A percentile compares a stretch with the other conserved stretches of the same genome.
Evolutionary conservation across 2,797 vertebrate genomes (phyloP).

Genomic region (Coregonus sp.): DNA sequence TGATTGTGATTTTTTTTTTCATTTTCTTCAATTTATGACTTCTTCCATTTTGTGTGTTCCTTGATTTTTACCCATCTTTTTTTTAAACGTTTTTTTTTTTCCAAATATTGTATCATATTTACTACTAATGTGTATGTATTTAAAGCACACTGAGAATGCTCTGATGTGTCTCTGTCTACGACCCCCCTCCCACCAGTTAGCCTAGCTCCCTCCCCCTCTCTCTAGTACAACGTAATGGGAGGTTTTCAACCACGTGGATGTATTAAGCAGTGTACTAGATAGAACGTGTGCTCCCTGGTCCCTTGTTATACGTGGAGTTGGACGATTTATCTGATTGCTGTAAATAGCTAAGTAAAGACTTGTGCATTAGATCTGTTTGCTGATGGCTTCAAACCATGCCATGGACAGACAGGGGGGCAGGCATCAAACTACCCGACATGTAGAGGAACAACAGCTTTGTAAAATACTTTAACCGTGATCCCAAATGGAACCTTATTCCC

Average conservation of each 20-base stretch:
- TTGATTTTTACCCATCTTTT: neutral
- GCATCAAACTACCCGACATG: neutral
- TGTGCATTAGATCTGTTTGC: constrained; percentile 12
- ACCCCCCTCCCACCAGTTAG: constrained; percentile 27
- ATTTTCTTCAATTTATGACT: constrained; percentile 14
- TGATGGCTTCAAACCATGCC: constrained; percentile 17
- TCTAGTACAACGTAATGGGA: constrained; percentile 60
- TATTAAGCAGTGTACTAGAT: constrained; percentile 34
- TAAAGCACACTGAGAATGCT: constrained; percentile 63
- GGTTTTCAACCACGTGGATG: constrained; percentile 51
- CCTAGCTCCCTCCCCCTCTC: neutral
- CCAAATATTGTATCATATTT: constrained; percentile 44
- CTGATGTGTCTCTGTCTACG: constrained; percentile 50
- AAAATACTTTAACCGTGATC: neutral
- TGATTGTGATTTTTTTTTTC: constrained; percentile 69
- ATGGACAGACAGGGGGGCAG: neutral
- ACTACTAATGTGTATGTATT: constrained; percentile 29
- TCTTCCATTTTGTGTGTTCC: neutral
- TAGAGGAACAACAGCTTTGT: neutral
- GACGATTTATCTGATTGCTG: constrained; percentile 47
- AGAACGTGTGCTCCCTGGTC: constrained; percentile 31
- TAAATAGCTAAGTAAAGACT: constrained; percentile 49
- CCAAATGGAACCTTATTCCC: neutral
- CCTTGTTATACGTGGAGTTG: constrained; percentile 19
- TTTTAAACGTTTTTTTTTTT: constrained; percentile 31